Base-by-base conservation (phyloP, 2,797 vertebrate genomes). In the Diplodus sargus region DNA sequence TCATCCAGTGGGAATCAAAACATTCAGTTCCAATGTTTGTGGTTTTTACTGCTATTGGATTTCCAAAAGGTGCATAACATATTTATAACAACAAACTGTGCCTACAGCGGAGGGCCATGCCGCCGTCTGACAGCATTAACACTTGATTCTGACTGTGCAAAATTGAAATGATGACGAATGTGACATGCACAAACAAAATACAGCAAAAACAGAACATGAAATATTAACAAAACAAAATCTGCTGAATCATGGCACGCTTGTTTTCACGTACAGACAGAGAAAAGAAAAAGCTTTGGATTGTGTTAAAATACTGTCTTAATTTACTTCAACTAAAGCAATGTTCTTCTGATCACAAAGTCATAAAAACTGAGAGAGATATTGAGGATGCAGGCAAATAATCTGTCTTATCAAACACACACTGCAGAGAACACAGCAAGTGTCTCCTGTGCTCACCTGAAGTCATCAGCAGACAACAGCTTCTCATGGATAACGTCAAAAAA, bases 371-470 rank as follows among this genome's bases (percentile, higher is more conserved):
- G 16, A 69, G 49, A 30, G 53, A 57, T 14, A 60, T 20, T 13
- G 25, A 48, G 25, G n/a, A 58, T 63, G 63, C 18, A 84, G 83
- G 49, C 62, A 83, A 81, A 59, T 79, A 20, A 49, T 54, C 6
- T 11, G 28, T 66, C 25, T 58, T 15, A 30, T 48, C 22, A 53
- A 53, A 74, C 28, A 52, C 28, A 52, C 25, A 51, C 17, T 69
- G 54, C 4, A 62, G 14, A 69, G 10, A 74, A 54, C 57, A 61
- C 22, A 70, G 48, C 13, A 53, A 39, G 53, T 25, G 22, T 39
- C 59, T 52, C 23, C 13, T 28, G 25, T 1, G 52, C 61, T 68
- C 23, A 43, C 53, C 30, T 51, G 28, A 23, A 69, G 56, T 0
- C 2, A 2, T 34, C 30, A 6, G 30, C 4, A 42, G 51, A 53